These are phyloP conservation scores for Brevimyrus niger DNA, from an alignment of 2,113 vertebrate species.

Conservation along the genomic window DNA sequence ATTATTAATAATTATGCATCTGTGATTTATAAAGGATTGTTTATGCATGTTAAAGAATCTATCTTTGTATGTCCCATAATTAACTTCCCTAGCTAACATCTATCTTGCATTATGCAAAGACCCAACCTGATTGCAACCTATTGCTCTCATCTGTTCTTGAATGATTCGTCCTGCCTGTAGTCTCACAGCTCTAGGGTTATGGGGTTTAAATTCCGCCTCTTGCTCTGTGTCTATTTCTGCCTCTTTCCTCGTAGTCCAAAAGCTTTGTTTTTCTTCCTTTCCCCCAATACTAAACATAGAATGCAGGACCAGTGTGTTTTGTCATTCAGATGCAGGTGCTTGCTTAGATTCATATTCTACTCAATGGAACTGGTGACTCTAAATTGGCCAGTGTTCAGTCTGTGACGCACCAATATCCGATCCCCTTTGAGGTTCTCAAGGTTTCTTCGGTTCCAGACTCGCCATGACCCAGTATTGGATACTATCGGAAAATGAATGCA, in stretches of 20 bases:
- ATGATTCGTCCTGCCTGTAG: neutral
- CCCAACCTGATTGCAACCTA: neutral
- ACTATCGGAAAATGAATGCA: neutral
- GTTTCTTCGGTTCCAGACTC: neutral
- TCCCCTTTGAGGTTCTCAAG: neutral
- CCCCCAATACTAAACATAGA: neutral
- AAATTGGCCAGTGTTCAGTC: neutral
- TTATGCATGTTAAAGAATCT: neutral
- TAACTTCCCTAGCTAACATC: neutral
- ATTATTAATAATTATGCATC: neutral
- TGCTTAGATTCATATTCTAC: neutral
- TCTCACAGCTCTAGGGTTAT: neutral
- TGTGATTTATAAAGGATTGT: neutral
- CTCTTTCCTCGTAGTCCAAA: neutral
- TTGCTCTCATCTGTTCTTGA: neutral
- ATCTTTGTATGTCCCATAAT: neutral
- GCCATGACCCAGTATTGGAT: neutral
- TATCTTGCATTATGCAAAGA: neutral
- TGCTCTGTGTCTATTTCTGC: neutral
- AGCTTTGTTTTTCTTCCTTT: neutral
- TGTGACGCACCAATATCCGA: neutral
- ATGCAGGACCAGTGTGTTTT: neutral
- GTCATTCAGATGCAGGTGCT: neutral
- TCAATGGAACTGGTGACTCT: neutral
- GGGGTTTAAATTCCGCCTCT: neutral